These are phyloP conservation scores for Lycocerus yunnanus DNA, from an alignment of 2,888 invertebrate genomes.

Conservation along the genomic window DNA sequence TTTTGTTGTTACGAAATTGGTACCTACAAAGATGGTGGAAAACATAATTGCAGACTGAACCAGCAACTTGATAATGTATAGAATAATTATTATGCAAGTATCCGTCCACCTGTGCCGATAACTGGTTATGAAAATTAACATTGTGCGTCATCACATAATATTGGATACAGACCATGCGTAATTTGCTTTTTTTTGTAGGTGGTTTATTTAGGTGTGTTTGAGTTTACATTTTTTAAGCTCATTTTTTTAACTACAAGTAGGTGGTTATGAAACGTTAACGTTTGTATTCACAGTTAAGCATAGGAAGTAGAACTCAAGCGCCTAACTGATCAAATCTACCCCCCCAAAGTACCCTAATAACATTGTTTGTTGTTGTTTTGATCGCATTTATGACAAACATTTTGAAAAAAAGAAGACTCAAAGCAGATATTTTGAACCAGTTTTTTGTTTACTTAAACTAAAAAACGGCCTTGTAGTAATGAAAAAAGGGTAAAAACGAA, in stretches of 20 bases:
- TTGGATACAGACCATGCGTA: neutral
- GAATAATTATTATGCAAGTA: neutral
- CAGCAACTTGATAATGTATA: neutral
- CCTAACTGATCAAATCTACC: too few species aligned
- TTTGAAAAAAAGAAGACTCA: too few species aligned
- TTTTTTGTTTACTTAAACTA: neutral
- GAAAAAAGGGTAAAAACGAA: too few species aligned
- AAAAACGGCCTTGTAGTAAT: neutral
- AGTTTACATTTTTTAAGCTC: neutral
- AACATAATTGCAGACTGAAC: neutral
- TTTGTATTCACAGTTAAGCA: neutral
- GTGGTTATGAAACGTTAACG: neutral
- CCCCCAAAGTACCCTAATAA: too few species aligned
- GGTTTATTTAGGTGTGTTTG: neutral
- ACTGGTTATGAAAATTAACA: constrained; percentile 2
- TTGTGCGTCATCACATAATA: neutral
- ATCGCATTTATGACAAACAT: too few species aligned
- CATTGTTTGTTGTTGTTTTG: too few species aligned
- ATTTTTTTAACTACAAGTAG: neutral
- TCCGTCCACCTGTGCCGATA: neutral
- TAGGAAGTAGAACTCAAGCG: too few species aligned
- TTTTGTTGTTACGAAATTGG: neutral
- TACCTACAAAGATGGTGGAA: neutral
- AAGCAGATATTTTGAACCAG: neutral
- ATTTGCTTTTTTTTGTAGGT: neutral